These are phyloP conservation scores for Neuroscelio doddi DNA, from an alignment of 2,888 invertebrate genomes.

Conservation along the genomic window DNA sequence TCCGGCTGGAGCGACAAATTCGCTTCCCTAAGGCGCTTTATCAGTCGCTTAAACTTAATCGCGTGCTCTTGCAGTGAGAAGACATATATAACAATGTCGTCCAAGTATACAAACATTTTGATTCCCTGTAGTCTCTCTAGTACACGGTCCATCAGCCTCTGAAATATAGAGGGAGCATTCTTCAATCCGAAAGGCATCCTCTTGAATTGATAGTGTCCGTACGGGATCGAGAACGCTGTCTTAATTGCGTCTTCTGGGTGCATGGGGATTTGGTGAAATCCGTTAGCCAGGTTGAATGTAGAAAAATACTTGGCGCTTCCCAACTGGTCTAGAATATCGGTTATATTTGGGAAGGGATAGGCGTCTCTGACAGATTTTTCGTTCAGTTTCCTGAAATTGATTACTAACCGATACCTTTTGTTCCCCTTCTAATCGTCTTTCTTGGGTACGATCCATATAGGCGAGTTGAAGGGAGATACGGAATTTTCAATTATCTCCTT, in stretches of 20 bases:
- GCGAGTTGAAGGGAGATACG: not conserved
- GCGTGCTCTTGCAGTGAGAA: constrained; percentile 28
- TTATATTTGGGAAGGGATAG: constrained; percentile 58
- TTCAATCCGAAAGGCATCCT: constrained; percentile 18
- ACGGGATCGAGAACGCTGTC: constrained; percentile 47
- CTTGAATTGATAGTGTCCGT: constrained; percentile 50
- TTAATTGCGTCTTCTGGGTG: constrained; percentile 34
- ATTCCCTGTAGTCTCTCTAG: constrained; percentile 48
- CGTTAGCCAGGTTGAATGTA: constrained; percentile 49
- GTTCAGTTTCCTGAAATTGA: constrained; percentile 53
- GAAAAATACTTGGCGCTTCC: constrained; percentile 47
- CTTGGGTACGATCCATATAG: too few relatives aligned
- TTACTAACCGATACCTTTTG: not conserved
- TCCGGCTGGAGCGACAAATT: constrained; percentile 44
- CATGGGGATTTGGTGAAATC: constrained; percentile 52
- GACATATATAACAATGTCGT: constrained; percentile 44
- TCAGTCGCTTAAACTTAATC: constrained; percentile 28
- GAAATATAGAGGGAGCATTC: constrained; percentile 55
- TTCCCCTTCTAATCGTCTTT: not conserved
- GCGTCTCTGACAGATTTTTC: constrained; percentile 53
- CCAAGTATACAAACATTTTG: constrained; percentile 44
- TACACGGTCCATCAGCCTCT: constrained; percentile 60
- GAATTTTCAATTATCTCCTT: not conserved
- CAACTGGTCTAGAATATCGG: too few relatives aligned
- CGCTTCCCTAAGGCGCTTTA: constrained; percentile 31